These are phyloP conservation scores for Eupithecia abbreviata DNA, from an alignment of 2,888 invertebrate genomes.

Conservation along the genomic window DNA sequence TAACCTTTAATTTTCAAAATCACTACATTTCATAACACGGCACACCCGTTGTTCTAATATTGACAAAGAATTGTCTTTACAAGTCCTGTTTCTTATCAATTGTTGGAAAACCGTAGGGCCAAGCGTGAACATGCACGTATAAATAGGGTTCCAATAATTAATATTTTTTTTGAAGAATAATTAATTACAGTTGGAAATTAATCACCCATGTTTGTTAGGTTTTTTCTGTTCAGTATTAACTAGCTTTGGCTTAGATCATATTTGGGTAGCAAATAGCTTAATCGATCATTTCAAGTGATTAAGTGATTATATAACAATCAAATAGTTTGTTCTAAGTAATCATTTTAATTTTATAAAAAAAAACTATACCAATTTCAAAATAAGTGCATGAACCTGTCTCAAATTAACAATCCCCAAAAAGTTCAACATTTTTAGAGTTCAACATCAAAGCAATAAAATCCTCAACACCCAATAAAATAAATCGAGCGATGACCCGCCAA, in stretches of 20 bases:
- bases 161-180: background rate
- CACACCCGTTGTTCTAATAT: slow-evolving; percentile 33
- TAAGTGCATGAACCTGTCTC: background rate
- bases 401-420: background rate
- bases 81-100: slow-evolving; percentile 40
- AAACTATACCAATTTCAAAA: background rate
- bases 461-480: slow-evolving; percentile 18
- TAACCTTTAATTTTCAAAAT: slow-evolving; percentile 1
- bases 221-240: background rate
- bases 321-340: background rate
- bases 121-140: slow-evolving; percentile 27
- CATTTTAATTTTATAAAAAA: background rate
- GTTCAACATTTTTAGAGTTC: background rate
- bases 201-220: background rate
- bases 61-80: slow-evolving; percentile 35
- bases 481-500: slow-evolving; percentile 28
- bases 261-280: background rate
- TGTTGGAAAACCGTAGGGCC: slow-evolving; percentile 19
- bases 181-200: background rate
- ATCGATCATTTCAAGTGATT: background rate
- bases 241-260: background rate
- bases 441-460: slow-evolving; percentile 22
- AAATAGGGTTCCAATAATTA: background rate
- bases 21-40: slow-evolving; percentile 5
- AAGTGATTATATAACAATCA: background rate